Conservation (phyloP, 2,888 invertebrate genomes). For the Lasiommata megera region DNA sequence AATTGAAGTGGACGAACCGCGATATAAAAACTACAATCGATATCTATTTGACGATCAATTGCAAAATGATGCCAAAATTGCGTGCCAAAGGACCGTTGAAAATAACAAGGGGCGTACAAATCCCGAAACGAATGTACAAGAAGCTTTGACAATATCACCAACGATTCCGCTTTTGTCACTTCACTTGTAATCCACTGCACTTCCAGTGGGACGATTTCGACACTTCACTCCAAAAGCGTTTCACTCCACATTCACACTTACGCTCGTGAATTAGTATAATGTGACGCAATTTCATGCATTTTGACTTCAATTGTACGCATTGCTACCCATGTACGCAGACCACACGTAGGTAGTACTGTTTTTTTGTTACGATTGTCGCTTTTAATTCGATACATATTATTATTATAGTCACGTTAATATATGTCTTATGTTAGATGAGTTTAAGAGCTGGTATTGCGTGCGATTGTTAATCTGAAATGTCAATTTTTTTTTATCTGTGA, state of each 20-base stretch:
- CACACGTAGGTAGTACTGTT: conserved; percentile 54
- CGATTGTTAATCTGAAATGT: not conserved
- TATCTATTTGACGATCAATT: conserved; percentile 1
- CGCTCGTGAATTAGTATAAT: conserved; percentile 43
- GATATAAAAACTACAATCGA: no score
- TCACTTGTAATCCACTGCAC: conserved; percentile 3
- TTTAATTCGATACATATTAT: conserved; percentile 24
- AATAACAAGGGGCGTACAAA: not conserved
- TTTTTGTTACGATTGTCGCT: conserved; percentile 20
- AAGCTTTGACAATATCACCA: conserved; percentile 7
- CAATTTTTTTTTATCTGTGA: conserved; percentile 5
- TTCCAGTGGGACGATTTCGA: conserved; percentile 19
- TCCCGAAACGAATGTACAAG: not conserved
- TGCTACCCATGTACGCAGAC: conserved; percentile 65
- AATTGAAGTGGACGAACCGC: no score
- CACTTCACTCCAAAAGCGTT: conserved; percentile 42
- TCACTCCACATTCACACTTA: conserved; percentile 46
- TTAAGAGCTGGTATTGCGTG: not conserved
- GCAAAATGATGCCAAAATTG: conserved; percentile 1
- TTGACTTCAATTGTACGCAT: conserved; percentile 54
- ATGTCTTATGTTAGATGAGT: fast-evolving
- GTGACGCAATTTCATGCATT: conserved; percentile 76
- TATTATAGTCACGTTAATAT: not conserved
- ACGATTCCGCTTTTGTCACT: conserved; percentile 10
- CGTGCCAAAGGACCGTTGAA: not conserved